Evolutionary conservation across 2,797 vertebrate species (phyloP).

Genomic region (Pseudomugil gertrudae): DNA sequence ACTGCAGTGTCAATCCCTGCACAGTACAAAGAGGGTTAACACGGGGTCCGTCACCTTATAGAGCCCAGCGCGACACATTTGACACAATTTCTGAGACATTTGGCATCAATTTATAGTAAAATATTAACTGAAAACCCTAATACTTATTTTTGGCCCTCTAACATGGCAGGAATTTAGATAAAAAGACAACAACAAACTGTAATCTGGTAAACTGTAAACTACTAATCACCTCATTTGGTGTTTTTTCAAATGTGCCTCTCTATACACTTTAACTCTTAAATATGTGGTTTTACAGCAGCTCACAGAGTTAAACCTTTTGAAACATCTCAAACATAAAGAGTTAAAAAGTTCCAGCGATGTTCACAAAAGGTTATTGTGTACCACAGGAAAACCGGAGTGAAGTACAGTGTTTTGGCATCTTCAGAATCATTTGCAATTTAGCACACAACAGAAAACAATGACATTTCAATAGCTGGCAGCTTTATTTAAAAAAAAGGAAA

Average conservation of each 20-base stretch:
- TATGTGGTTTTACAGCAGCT: no score
- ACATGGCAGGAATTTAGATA: slow-evolving; percentile 1
- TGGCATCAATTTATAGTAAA: no score
- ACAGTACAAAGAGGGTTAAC: no score
- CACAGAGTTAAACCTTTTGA: background rate
- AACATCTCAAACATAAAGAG: background rate
- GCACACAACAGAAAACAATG: slow-evolving; percentile 25
- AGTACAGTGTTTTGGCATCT: slow-evolving; percentile 15
- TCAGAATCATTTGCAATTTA: slow-evolving; percentile 32
- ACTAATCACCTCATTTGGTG: background rate
- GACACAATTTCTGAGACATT: no score
- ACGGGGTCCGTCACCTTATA: no score
- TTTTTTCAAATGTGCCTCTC: no score
- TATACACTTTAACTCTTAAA: background rate
- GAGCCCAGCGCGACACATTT: no score
- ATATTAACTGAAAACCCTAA: no score
- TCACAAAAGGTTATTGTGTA: background rate
- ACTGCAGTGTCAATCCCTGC: no score
- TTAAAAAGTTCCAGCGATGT: background rate
- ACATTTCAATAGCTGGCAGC: slow-evolving; percentile 16
- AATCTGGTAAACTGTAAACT: background rate
- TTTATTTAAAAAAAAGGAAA: slow-evolving; percentile 23
- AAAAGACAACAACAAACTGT: background rate
- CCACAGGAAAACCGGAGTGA: background rate
- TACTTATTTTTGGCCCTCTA: no score